A percentile compares a stretch with the other conserved stretches of the same genome.
phyloP scores from a whole-genome alignment of 1,140 invertebrate species.

The Dendrolimus punctatus region DNA sequence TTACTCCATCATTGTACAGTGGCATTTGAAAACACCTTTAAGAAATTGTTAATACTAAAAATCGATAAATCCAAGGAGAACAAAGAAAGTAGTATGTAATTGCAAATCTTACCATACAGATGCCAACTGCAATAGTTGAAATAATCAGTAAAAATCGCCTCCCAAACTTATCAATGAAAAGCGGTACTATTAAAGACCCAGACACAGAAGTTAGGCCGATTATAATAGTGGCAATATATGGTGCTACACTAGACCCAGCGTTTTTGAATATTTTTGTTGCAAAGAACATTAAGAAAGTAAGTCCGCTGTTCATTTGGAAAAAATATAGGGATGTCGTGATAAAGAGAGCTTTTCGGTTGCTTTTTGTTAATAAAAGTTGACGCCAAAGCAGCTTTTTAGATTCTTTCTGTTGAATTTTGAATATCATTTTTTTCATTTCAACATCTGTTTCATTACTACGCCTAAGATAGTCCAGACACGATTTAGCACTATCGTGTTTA shows the following conservation, averaged over 20 bases:
- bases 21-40: too few relatives aligned
- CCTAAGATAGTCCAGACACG: constrained; percentile 4
- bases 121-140: constrained; percentile 28
- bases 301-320: constrained; percentile 50
- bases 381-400: constrained; percentile 14
- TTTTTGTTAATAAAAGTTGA: constrained; percentile 21
- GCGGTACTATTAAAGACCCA: constrained; percentile 34
- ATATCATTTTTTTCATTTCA: constrained; percentile 14
- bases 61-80: too few relatives aligned
- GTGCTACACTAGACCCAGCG: constrained; percentile 26
- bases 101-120: constrained; percentile 21
- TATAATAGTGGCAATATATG: constrained; percentile 27
- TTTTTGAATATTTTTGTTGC: constrained; percentile 59
- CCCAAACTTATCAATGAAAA: constrained; percentile 71
- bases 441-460: constrained; percentile 21
- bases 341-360: constrained; percentile 24
- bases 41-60: too few relatives aligned
- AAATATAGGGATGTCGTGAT: constrained; percentile 20
- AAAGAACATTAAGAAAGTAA: constrained; percentile 70
- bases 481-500: constrained; percentile 12
- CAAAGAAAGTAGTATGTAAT: too few relatives aligned
- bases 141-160: constrained; percentile 62
- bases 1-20: too few relatives aligned
- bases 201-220: constrained; percentile 60
- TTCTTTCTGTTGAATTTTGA: constrained; percentile 3